Conservation (phyloP, 2,888 invertebrate genomes). For the Neoscelio sp. region DNA sequence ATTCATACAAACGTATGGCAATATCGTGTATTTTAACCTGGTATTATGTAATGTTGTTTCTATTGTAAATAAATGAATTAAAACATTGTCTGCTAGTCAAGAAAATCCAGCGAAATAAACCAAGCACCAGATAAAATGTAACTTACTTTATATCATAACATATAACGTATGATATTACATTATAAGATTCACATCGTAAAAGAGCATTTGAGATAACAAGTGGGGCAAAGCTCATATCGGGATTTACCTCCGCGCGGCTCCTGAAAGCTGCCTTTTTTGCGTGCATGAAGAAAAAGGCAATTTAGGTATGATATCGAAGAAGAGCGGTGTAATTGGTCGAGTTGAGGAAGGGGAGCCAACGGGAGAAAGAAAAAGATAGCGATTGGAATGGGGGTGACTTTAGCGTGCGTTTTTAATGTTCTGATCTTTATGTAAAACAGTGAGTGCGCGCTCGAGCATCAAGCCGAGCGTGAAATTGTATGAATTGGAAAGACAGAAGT, state of each 20-base stretch:
- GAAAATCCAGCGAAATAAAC: too few species aligned
- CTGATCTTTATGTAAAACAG: conserved; percentile 83
- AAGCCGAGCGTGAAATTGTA: conserved; percentile 83
- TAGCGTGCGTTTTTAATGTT: conserved; percentile 82
- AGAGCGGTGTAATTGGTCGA: conserved; percentile 76
- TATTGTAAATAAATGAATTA: too few species aligned
- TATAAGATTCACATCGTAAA: conserved; percentile 14
- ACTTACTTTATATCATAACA: background rate
- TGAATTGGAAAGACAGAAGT: conserved; percentile 79
- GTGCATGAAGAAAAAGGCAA: conserved; percentile 72
- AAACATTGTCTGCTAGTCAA: too few species aligned
- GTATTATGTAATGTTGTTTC: too few species aligned
- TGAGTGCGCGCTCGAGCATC: conserved; percentile 77
- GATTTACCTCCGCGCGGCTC: conserved; percentile 21
- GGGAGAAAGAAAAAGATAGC: conserved; percentile 58
- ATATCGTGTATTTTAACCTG: too few species aligned
- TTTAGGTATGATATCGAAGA: conserved; percentile 75
- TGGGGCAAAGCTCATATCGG: conserved; percentile 39
- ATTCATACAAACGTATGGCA: too few species aligned
- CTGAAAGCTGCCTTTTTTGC: conserved; percentile 60
- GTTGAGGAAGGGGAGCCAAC: conserved; percentile 64
- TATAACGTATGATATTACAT: conserved; percentile 12
- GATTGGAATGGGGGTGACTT: conserved; percentile 66
- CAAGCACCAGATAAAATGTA: background rate
- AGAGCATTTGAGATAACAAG: conserved; percentile 27